phyloP scores from a whole-genome alignment of 2,113 vertebrate genomes.

The Mirza zaza region DNA sequence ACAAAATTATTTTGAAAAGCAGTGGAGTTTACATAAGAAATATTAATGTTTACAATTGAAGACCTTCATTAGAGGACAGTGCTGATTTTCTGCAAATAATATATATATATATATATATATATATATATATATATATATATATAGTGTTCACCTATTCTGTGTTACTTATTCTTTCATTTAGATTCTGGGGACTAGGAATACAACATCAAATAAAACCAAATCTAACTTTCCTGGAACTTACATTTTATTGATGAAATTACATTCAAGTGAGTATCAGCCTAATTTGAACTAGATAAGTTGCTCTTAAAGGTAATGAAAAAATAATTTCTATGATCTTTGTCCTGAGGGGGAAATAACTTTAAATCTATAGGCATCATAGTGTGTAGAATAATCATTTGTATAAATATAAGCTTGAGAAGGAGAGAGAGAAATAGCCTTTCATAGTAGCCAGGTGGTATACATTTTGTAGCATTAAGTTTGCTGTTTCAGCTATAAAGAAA shows the following conservation, averaged over 20 bases:
- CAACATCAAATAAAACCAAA: not conserved
- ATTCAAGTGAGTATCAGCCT: not conserved
- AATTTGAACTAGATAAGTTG: not conserved
- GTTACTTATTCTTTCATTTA: not conserved
- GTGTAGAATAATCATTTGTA: not conserved
- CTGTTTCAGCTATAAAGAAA: not conserved
- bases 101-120: not conserved
- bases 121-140: not conserved
- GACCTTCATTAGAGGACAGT: not conserved
- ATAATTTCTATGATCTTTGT: not conserved
- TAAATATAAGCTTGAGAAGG: not conserved
- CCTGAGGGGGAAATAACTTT: not conserved
- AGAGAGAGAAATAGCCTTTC: not conserved
- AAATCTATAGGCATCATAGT: not conserved
- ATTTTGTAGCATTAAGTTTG: not conserved
- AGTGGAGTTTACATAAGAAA: not conserved
- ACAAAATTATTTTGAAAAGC: constrained; percentile 16
- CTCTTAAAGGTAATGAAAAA: not conserved
- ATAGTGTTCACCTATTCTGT: not conserved
- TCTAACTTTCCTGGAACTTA: not conserved
- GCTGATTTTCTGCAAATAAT: not conserved
- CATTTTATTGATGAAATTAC: not conserved
- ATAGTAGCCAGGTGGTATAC: not conserved
- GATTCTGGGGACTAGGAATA: not conserved
- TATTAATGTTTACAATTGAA: not conserved